Conservation (phyloP, 1,140 invertebrate species). For the Chionoecetes opilio region DNA sequence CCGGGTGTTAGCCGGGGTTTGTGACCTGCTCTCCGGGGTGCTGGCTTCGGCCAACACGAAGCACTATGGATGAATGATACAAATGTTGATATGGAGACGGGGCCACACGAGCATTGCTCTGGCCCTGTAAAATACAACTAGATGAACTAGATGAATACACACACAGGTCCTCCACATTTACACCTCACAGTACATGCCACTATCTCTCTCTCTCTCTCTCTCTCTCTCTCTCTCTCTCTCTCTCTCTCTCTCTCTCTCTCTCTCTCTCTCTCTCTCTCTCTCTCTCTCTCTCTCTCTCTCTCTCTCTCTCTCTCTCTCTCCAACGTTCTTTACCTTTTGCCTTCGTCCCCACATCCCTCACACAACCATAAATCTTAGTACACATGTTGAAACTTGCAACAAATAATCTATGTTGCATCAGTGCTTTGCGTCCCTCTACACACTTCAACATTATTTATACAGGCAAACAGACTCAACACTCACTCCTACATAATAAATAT, state of each 20-base stretch:
- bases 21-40: too few relatives aligned
- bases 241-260: conserved; percentile 56
- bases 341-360: neutral
- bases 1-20: too few relatives aligned
- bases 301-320: neutral
- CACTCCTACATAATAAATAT: neutral
- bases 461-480: neutral
- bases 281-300: neutral
- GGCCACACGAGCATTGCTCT: too few relatives aligned
- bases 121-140: too few relatives aligned
- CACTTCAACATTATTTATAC: neutral
- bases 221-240: conserved; percentile 54
- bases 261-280: conserved; percentile 41
- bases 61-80: too few relatives aligned
- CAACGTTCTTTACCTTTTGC: neutral
- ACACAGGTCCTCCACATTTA: too few relatives aligned
- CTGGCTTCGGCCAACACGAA: too few relatives aligned
- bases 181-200: neutral
- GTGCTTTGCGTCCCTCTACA: neutral
- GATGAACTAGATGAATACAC: too few relatives aligned
- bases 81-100: too few relatives aligned
- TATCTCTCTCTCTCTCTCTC: neutral
- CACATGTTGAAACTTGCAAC: neutral
- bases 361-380: neutral
- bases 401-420: neutral